Evolutionary conservation across 1,140 invertebrate genomes (phyloP).

Genomic region (Elymnias hypermnestra): DNA sequence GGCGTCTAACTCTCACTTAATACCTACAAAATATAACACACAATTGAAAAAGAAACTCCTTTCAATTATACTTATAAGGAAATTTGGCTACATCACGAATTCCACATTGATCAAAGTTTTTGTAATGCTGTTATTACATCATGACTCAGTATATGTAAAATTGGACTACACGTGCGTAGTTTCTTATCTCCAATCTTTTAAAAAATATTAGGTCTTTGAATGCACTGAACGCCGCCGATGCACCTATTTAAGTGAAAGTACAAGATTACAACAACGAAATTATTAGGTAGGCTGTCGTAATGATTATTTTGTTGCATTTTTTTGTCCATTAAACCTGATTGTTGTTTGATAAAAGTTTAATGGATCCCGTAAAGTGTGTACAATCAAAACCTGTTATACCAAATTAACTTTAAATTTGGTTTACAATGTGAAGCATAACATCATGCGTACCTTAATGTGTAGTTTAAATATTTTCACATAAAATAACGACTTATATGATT

Average conservation of each 20-base stretch:
- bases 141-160: conserved; percentile 14
- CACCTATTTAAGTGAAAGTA: conserved; percentile 52
- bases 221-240: conserved; percentile 34
- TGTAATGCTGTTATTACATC: conserved; percentile 14
- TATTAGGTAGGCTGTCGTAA: conserved; percentile 54
- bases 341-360: conserved; percentile 24
- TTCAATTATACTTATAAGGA: conserved; percentile 3
- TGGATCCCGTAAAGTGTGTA: conserved; percentile 1
- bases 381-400: background rate
- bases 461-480: no score
- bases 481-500: no score
- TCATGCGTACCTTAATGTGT: no score
- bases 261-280: conserved; percentile 47
- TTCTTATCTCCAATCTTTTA: conserved; percentile 27
- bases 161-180: conserved; percentile 24
- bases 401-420: background rate
- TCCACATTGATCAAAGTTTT: conserved; percentile 9
- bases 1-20: no score
- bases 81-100: conserved; percentile 5
- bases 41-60: no score
- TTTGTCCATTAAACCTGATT: conserved; percentile 33
- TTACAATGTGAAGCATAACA: background rate
- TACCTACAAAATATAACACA: no score
- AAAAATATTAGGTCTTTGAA: conserved; percentile 37
- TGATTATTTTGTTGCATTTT: conserved; percentile 41